These are phyloP conservation scores for Falco peregrinus DNA, from an alignment of 2,797 vertebrate genomes.

Conservation along the genomic window DNA sequence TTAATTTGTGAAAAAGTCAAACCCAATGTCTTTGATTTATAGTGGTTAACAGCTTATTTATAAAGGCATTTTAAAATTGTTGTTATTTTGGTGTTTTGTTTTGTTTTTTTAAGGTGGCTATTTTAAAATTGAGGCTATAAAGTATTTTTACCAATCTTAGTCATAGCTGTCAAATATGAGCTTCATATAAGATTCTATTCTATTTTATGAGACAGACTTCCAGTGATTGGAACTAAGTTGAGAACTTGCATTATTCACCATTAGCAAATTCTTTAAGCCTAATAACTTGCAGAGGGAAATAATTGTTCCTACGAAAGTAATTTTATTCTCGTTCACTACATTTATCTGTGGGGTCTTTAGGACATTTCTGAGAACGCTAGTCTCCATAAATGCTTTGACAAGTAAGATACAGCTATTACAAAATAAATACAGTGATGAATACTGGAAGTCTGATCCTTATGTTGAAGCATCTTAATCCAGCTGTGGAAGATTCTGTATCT, in stretches of 20 bases:
- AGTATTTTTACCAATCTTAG: neutral
- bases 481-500: neutral
- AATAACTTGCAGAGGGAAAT: neutral
- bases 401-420: neutral
- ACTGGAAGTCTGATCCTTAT: neutral
- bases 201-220: neutral
- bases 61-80: neutral
- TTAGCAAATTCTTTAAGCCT: neutral
- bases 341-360: neutral
- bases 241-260: neutral
- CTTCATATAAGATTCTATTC: neutral
- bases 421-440: neutral
- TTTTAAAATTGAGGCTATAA: neutral
- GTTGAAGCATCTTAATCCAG: neutral
- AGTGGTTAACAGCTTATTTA: neutral
- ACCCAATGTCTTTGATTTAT: neutral
- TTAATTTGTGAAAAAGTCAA: neutral
- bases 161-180: neutral
- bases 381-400: neutral
- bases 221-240: neutral
- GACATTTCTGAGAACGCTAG: neutral
- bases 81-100: neutral
- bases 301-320: neutral
- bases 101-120: neutral
- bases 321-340: neutral